Evolutionary conservation across 2,797 vertebrate species (phyloP).

Genomic region (Mus spretus): DNA sequence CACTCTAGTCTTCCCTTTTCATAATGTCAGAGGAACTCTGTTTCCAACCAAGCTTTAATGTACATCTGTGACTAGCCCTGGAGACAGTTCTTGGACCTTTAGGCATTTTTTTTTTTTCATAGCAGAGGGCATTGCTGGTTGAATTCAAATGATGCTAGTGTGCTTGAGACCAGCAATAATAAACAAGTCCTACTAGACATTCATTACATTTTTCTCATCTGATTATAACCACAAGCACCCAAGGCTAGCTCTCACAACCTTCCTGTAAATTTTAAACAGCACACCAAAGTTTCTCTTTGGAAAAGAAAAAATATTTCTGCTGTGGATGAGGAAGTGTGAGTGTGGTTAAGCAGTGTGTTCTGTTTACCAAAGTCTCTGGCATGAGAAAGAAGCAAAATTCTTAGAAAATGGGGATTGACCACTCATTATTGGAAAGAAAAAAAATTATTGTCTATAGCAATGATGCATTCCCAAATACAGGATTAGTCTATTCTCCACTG

Average conservation of each 20-base stretch:
- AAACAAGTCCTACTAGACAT: constrained; percentile 69
- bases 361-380: constrained; percentile 54
- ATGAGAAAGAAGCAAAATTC: constrained; percentile 38
- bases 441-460: neutral
- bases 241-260: constrained; percentile 25
- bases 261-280: constrained; percentile 59
- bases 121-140: constrained; percentile 71
- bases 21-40: constrained; percentile 67
- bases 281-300: constrained; percentile 53
- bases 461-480: constrained; percentile 26
- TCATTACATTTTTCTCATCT: constrained; percentile 67
- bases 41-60: constrained; percentile 69
- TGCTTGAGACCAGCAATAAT: constrained; percentile 73
- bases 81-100: constrained; percentile 70
- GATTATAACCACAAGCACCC: constrained; percentile 72
- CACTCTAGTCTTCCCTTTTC: constrained; percentile 72
- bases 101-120: constrained; percentile 27
- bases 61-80: constrained; percentile 59
- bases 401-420: constrained; percentile 51
- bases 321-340: constrained; percentile 4
- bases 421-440: neutral
- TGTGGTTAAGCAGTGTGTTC: constrained; percentile 50
- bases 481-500: constrained; percentile 64
- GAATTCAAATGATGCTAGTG: constrained; percentile 79
- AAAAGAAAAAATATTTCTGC: constrained; percentile 62